These are phyloP conservation scores for Hirundichthys speculiger DNA, from an alignment of 2,113 vertebrate genomes.

Conservation along the genomic window DNA sequence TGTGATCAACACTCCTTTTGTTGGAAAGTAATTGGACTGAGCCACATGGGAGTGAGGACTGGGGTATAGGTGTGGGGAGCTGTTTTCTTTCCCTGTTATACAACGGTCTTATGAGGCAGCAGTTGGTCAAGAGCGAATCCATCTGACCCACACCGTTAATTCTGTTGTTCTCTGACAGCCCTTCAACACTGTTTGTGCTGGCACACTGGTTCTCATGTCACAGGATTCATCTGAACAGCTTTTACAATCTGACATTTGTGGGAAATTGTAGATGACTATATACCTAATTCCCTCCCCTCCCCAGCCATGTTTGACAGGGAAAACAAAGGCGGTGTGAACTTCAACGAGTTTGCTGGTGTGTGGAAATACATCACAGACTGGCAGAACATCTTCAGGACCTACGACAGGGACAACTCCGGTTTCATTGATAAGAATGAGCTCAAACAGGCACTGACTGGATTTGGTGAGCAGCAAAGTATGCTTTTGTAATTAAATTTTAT, in stretches of 20 bases:
- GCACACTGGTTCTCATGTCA: background rate
- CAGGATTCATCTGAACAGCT: background rate
- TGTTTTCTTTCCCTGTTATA: conserved; percentile 21
- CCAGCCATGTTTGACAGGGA: conserved; percentile 98
- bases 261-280: too few species aligned
- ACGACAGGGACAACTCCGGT: conserved; percentile 96
- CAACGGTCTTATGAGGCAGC: conserved; percentile 9
- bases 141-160: background rate
- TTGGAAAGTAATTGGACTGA: conserved; percentile 66
- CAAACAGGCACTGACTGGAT: conserved; percentile 96
- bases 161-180: conserved; percentile 1
- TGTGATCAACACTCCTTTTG: conserved; percentile 59
- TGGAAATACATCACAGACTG: conserved; percentile 99
- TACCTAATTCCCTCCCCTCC: background rate
- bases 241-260: background rate
- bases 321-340: conserved; percentile 97
- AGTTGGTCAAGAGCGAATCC: conserved; percentile 31
- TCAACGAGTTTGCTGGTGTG: conserved; percentile 95
- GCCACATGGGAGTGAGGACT: conserved; percentile 28
- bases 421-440: conserved; percentile 98
- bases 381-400: conserved; percentile 98
- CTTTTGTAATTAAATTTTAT: conserved; percentile 15
- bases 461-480: conserved; percentile 87
- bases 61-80: conserved; percentile 14
- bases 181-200: background rate